Percentiles rank a stretch among this genome's conserved stretches.
Conservation (phyloP, 2,113 vertebrate genomes). For the Crotalus helleri region DNA sequence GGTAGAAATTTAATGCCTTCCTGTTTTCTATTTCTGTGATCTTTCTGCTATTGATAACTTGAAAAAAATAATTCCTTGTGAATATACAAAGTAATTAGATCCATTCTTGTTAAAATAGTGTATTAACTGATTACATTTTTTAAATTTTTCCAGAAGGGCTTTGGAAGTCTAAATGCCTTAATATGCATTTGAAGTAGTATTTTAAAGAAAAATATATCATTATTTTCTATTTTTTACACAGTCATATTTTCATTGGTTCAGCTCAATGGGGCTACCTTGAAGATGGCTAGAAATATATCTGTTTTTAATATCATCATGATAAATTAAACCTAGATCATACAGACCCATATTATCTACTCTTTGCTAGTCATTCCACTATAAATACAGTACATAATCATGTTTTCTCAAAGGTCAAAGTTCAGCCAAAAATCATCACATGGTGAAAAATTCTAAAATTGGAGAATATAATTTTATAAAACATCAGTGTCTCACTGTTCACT, state of each 20-base stretch:
- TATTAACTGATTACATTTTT: not conserved
- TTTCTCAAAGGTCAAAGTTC: too few relatives aligned
- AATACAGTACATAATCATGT: too few relatives aligned
- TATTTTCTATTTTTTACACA: not conserved
- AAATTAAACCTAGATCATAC: not conserved
- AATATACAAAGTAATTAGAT: not conserved
- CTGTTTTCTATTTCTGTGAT: not conserved
- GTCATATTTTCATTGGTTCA: not conserved
- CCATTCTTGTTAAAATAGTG: not conserved
- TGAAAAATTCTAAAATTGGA: too few relatives aligned
- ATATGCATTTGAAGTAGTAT: not conserved
- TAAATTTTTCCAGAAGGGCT: not conserved
- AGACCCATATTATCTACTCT: not conserved
- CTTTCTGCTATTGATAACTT: not conserved
- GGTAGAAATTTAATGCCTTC: too few relatives aligned
- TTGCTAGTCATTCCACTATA: too few relatives aligned
- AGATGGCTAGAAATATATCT: not conserved
- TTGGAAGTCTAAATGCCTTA: not conserved
- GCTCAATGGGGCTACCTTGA: not conserved
- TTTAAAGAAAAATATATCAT: not conserved
- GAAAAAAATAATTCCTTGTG: not conserved
- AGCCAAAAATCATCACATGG: too few relatives aligned
- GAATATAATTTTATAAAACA: too few relatives aligned
- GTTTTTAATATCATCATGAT: not conserved
- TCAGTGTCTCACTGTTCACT: too few relatives aligned